These are phyloP conservation scores for Melipona quadrifasciata DNA, from an alignment of 1,140 invertebrate genomes.

Conservation along the genomic window DNA sequence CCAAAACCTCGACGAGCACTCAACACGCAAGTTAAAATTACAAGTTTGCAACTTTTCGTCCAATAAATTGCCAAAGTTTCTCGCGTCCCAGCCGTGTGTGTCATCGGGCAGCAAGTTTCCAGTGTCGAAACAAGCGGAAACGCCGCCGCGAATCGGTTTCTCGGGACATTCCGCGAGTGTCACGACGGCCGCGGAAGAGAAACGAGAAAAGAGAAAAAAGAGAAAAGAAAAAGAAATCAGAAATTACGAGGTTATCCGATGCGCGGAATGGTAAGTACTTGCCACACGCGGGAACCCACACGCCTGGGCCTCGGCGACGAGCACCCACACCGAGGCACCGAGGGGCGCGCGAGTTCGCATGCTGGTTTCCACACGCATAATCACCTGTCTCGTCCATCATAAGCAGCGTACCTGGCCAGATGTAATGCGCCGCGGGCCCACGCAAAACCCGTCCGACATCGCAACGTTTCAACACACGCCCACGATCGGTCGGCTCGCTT, in stretches of 20 bases:
- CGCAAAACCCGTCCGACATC: constrained; percentile 79
- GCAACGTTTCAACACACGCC: constrained; percentile 81
- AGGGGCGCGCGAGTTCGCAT: constrained; percentile 51
- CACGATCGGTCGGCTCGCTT: constrained; percentile 78
- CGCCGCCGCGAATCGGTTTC: background rate
- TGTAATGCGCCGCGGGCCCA: constrained; percentile 78
- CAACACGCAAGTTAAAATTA: no score
- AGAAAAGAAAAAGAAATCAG: background rate
- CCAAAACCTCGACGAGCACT: background rate
- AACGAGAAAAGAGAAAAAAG: no score
- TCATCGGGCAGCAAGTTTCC: background rate
- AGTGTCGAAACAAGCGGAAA: background rate
- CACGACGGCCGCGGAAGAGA: background rate
- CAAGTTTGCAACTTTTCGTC: no score
- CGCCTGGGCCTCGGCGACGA: background rate
- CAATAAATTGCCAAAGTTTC: no score
- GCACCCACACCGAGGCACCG: constrained; percentile 16
- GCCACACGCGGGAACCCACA: background rate
- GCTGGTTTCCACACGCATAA: constrained; percentile 80
- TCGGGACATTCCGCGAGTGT: constrained; percentile 9
- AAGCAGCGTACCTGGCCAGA: constrained; percentile 73
- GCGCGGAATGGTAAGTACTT: background rate
- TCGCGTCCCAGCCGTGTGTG: no score
- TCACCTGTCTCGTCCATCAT: constrained; percentile 81
- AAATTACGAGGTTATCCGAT: constrained; percentile 50